These are phyloP conservation scores for Heliornis fulica DNA, from an alignment of 2,113 vertebrate genomes.

Conservation along the genomic window DNA sequence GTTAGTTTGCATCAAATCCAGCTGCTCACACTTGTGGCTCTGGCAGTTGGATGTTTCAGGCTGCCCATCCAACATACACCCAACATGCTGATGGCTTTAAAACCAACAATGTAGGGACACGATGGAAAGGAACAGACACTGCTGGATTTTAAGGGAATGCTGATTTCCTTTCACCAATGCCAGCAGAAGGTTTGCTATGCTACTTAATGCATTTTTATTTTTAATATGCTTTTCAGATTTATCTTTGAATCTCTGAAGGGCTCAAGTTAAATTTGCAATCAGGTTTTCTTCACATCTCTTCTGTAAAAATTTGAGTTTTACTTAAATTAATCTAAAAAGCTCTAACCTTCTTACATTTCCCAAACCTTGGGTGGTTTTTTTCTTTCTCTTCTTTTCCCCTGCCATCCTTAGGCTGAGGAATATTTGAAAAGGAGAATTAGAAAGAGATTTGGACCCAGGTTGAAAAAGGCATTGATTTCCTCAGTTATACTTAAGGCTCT, in stretches of 20 bases:
- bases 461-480: conserved; percentile 13
- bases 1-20: neutral
- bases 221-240: neutral
- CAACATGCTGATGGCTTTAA: neutral
- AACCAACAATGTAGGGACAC: neutral
- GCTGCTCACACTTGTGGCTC: neutral
- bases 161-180: neutral
- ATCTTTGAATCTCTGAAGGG: neutral
- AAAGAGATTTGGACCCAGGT: neutral
- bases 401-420: neutral
- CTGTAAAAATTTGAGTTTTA: neutral
- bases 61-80: neutral
- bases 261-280: neutral
- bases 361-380: too few relatives aligned
- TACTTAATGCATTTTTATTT: neutral
- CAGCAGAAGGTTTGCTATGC: neutral
- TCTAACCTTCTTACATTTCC: neutral
- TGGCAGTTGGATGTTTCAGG: neutral
- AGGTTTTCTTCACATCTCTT: neutral
- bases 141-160: neutral
- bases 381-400: too few relatives aligned
- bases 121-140: fast-evolving
- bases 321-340: neutral
- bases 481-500: conserved; percentile 17
- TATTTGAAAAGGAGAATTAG: conserved; percentile 13